phyloP scores from a whole-genome alignment of 2,888 invertebrate species.

The Hyalella azteca region DNA sequence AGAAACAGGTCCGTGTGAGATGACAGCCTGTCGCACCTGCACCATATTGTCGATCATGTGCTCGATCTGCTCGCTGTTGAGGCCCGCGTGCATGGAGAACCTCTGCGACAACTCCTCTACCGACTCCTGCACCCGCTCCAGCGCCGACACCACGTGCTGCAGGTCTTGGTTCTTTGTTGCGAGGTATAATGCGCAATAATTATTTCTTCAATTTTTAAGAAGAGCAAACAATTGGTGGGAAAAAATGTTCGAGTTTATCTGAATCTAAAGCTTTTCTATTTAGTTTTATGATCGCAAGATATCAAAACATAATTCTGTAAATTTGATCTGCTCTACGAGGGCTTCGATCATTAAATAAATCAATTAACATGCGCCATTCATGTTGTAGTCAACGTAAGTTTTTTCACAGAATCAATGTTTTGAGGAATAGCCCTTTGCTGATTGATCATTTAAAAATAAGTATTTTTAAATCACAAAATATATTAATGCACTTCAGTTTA shows the following conservation, averaged over 20 bases:
- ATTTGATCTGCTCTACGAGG: too few relatives aligned
- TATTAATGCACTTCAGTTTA: too few relatives aligned
- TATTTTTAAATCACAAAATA: too few relatives aligned
- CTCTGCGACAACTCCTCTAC: conserved; percentile 17
- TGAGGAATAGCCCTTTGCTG: too few relatives aligned
- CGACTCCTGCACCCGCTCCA: conserved; percentile 13
- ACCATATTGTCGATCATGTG: conserved; percentile 38
- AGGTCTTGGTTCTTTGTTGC: conserved; percentile 35
- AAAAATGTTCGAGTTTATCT: too few relatives aligned
- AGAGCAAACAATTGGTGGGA: too few relatives aligned
- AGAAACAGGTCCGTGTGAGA: conserved; percentile 14
- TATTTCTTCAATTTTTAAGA: not conserved
- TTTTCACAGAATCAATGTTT: not conserved
- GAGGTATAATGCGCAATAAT: not conserved
- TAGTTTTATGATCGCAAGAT: too few relatives aligned
- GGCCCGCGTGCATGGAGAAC: conserved; percentile 16
- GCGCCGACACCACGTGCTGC: not conserved
- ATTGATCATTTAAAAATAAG: too few relatives aligned
- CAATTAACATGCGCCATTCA: not conserved
- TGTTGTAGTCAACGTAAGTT: not conserved
- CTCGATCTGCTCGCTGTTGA: conserved; percentile 28
- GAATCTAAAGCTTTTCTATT: too few relatives aligned
- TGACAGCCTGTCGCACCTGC: conserved; percentile 29
- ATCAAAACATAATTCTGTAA: too few relatives aligned
- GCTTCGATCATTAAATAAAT: too few relatives aligned